Conservation (phyloP, 2,113 vertebrate species). For the Strigops habroptila region DNA sequence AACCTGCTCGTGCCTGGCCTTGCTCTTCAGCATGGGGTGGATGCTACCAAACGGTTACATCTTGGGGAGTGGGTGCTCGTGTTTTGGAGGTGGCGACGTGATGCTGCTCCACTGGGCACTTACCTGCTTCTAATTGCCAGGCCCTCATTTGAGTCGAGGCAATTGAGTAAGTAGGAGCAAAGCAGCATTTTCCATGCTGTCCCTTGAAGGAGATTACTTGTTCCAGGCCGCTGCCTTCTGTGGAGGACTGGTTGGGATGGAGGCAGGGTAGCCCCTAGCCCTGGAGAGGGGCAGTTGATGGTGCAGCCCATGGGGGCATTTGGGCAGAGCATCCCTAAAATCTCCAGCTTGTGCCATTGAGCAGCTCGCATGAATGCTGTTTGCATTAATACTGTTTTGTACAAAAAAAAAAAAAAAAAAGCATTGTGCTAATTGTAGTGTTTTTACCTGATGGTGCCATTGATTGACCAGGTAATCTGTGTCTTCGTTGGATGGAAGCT, state of each 20-base stretch:
- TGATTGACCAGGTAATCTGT: background rate
- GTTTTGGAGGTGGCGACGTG: background rate
- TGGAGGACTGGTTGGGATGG: background rate
- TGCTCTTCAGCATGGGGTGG: background rate
- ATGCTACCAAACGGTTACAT: fast-evolving
- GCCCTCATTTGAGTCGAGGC: background rate
- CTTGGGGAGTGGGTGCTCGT: fast-evolving
- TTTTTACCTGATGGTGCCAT: background rate
- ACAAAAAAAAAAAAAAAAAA: background rate
- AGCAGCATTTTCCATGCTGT: background rate
- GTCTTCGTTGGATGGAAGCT: background rate
- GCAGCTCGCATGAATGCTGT: background rate
- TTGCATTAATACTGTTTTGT: background rate
- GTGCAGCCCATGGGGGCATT: background rate
- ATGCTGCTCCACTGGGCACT: background rate
- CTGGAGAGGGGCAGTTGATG: background rate
- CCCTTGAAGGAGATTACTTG: background rate
- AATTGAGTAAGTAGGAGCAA: background rate
- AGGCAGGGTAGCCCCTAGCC: no score
- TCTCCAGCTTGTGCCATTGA: background rate
- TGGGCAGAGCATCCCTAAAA: background rate
- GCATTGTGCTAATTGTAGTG: background rate
- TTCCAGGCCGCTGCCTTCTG: fast-evolving
- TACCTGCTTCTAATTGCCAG: background rate
- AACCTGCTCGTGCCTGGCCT: fast-evolving